Base-by-base conservation (phyloP, 2,888 invertebrate genomes). In the Pseudeuparius sepicola region DNA sequence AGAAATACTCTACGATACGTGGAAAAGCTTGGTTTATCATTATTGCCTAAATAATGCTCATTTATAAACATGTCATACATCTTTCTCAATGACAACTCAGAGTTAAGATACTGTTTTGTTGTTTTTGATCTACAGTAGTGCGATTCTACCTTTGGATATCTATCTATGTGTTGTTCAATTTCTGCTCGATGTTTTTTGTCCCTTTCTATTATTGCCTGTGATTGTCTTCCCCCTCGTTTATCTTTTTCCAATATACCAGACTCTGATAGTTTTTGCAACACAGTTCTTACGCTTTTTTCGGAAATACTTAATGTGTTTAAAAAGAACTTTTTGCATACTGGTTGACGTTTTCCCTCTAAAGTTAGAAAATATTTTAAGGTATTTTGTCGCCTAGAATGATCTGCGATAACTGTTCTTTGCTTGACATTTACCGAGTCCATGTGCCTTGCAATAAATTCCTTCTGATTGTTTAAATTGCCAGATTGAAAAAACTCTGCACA, bases 1-100 rank as follows among this genome's bases (percentile, higher is more conserved):
- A 20, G 7, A 20, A 20, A 20, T 7, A 20, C 20, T n/a, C 20
- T 20, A 7, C 20, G 20, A n/a, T 20, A 20, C n/a, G 20, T 20
- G 20, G 20, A 20, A 20, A 20, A 20, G n/a, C 20, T 20, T 7
- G 20, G 20, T n/a, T 20, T 20, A 7, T 7, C 6, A 7, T 20
- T 20, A 7, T 6, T 23, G 4, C 27, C 26, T 11, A 17, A 5
- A 27, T 35, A 12, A n/a, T 18, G 13, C 12, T 32, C 26, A 24
- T 27, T 12, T 11, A 31, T 11, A 20, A 16, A 32, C 41, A 39
- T 32, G 5, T 5, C 28, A 34, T 45, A 44, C 41, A 49, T 47
- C 10, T 40, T 34, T 25, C 11, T 4, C 13, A 40, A 13, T 10
- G 37, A 15, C 6, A 28, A 20, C 14, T 32, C 39, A 9, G 39